phyloP scores from a whole-genome alignment of 2,797 vertebrate genomes.

The Allobates femoralis region DNA sequence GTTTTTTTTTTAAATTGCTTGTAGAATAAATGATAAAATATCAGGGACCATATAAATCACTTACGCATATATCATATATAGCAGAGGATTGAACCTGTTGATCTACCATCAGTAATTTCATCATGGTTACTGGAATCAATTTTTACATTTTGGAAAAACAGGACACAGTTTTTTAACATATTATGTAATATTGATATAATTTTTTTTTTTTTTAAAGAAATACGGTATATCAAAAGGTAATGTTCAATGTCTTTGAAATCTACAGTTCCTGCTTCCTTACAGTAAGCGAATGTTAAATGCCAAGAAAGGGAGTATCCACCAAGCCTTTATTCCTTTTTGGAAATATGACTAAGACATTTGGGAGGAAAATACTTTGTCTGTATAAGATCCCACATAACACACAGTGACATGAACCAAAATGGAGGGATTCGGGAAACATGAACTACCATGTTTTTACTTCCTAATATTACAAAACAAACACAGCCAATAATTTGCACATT shows the following conservation, averaged over 20 bases:
- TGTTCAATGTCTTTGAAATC: constrained; percentile 2
- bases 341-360: constrained; percentile 44
- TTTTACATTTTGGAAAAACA: not conserved
- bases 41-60: too few relatives aligned
- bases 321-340: constrained; percentile 2
- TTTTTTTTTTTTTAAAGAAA: too few relatives aligned
- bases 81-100: too few relatives aligned
- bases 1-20: not conserved
- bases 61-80: too few relatives aligned
- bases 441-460: constrained; percentile 39
- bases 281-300: constrained; percentile 28
- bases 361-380: constrained; percentile 42
- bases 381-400: constrained; percentile 51
- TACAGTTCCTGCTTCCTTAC: constrained; percentile 38
- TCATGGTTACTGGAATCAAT: not conserved
- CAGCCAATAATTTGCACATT: constrained; percentile 30
- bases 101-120: not conserved
- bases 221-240: not conserved
- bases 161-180: too few relatives aligned
- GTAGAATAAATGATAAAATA: not conserved
- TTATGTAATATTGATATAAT: too few relatives aligned
- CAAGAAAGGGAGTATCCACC: constrained; percentile 43
- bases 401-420: constrained; percentile 49
- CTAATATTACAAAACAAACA: constrained; percentile 56
- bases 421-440: constrained; percentile 33